Base-by-base conservation (phyloP, 2,113 vertebrate species). In the Anas platyrhynchos region DNA sequence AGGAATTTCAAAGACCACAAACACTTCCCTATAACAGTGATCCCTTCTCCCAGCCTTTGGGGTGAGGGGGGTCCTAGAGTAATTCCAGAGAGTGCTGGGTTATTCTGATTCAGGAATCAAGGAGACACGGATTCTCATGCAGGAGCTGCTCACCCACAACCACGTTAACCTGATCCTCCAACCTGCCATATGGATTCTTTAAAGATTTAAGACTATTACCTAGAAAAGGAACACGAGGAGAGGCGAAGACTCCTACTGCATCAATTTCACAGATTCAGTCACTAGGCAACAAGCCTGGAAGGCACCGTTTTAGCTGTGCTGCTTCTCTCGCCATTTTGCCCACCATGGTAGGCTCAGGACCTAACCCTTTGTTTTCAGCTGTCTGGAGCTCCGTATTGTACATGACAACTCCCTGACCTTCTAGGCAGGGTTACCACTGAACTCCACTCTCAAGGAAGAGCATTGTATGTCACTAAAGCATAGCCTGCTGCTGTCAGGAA, bases 11-110 rank as follows among this genome's bases (percentile, higher is more conserved):
- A 88, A 3, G 8, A 72, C 52, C 72, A 80, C 79, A 84, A 48
- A 81, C 65, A 31, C 38, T 81, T 62, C 46, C 43, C 48, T 80
- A 91, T 80, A 91, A 90, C 89, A 91, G 94, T 18, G 77, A 58
- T 46, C 62, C 62, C 67, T 79, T 83, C 36, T 86, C 38, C 43
- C 44, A 9, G 5, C 32, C 55, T 77, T 63, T 62, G 63, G 13
- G 43, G 67, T 69, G 61, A 75, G 21, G 43, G 36, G 29, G 43
- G 6, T 77, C 31, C 44, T 0, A 0, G 72, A 88, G 31, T 10
- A 65, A 52, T 18, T 7, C 10, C 5, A 0, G 41, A n/a, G 46
- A 85, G 91, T 65, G 66, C 59, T 82, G 44, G 44, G 93, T 52
- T 7, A 8, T 10, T 83, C 74, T 6, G 11, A 43, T 56, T 46